Evolutionary conservation across 1,140 invertebrate species (phyloP).

Genomic region (Diprion similis): DNA sequence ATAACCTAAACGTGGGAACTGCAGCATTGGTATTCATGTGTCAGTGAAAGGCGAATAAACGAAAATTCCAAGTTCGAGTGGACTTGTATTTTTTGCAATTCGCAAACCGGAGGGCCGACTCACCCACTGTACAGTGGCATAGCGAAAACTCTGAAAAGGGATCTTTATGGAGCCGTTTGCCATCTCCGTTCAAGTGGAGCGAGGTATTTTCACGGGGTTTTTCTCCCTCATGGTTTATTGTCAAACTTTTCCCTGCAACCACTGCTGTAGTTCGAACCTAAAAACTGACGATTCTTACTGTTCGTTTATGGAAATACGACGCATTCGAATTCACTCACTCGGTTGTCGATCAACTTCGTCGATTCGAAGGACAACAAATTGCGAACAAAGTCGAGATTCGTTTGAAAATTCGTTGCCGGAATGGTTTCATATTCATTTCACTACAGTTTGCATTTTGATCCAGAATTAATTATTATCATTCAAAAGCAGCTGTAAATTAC

Average conservation of each 20-base stretch:
- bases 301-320: background rate
- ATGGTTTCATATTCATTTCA: no score
- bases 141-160: background rate
- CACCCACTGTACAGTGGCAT: background rate
- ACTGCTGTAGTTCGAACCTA: no score
- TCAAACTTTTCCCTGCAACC: background rate
- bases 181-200: constrained; percentile 4
- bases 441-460: no score
- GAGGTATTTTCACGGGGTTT: background rate
- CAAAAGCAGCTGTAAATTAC: no score
- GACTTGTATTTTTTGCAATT: background rate
- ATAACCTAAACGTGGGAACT: background rate
- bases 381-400: no score
- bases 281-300: no score
- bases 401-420: no score
- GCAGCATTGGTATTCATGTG: background rate
- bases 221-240: background rate
- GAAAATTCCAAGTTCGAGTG: background rate
- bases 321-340: background rate
- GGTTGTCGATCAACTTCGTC: background rate
- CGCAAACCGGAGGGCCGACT: background rate
- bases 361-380: no score
- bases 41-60: background rate
- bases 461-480: no score
- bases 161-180: background rate